Percentiles rank a stretch among this genome's conserved stretches.
Evolutionary conservation across 2,888 invertebrate genomes (phyloP).

Genomic region (Halictus quadricinctus): DNA sequence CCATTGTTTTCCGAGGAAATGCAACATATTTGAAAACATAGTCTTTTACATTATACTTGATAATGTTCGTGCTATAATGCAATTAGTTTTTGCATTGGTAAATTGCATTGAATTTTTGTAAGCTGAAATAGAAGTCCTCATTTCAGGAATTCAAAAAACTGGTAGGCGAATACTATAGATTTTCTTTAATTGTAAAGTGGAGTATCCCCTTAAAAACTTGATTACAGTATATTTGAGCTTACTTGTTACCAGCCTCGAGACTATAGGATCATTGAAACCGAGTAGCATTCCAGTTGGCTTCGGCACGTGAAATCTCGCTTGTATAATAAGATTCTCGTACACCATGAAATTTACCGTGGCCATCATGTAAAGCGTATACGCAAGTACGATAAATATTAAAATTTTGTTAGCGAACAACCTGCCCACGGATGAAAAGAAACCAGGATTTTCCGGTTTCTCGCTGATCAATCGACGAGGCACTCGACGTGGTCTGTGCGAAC

Average conservation of each 20-base stretch:
- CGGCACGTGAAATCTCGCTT: conserved; percentile 85
- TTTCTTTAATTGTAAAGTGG: too few species aligned
- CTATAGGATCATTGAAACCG: conserved; percentile 84
- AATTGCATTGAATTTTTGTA: not conserved
- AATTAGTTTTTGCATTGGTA: too few species aligned
- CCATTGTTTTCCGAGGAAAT: too few species aligned
- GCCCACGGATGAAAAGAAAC: conserved; percentile 83
- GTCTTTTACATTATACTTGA: too few species aligned
- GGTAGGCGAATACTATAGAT: too few species aligned
- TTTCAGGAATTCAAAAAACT: too few species aligned
- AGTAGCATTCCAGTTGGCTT: conserved; percentile 79
- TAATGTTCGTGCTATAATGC: too few species aligned
- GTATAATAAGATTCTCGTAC: conserved; percentile 85
- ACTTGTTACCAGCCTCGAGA: conserved; percentile 83
- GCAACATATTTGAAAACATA: too few species aligned
- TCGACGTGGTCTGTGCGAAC: conserved; percentile 50
- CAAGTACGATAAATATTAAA: conserved; percentile 83
- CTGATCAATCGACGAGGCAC: conserved; percentile 39
- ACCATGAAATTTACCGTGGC: conserved; percentile 84
- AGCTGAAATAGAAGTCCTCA: not conserved
- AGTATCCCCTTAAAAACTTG: not conserved
- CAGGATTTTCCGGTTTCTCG: conserved; percentile 71
- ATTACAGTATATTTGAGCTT: conserved; percentile 35
- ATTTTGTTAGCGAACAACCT: conserved; percentile 85
- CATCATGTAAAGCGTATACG: conserved; percentile 83